These are phyloP conservation scores for Galago senegalensis DNA, from an alignment of 2,797 vertebrate genomes.

Conservation along the genomic window DNA sequence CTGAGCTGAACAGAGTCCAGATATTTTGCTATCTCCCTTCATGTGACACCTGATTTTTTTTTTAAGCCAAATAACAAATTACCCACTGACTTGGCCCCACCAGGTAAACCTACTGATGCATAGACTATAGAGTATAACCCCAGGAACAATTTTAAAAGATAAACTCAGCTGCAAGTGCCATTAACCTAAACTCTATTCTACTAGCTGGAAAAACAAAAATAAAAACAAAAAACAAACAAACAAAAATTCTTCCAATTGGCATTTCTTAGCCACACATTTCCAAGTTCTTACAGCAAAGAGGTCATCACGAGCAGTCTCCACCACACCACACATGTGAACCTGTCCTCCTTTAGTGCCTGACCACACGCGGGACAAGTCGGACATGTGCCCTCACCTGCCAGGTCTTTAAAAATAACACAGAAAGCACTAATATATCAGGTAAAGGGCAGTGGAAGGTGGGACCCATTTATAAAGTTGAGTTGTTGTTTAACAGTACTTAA, in stretches of 20 bases:
- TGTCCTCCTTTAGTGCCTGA: background rate
- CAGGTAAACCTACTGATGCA: background rate
- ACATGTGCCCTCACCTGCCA: background rate
- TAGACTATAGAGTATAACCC: background rate
- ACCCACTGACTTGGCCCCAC: background rate
- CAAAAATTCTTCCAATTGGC: background rate
- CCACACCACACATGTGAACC: background rate
- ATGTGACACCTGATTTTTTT: background rate
- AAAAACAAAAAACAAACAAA: background rate
- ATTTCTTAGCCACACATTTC: slow-evolving; percentile 34
- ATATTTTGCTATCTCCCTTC: background rate
- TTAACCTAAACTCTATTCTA: slow-evolving; percentile 22
- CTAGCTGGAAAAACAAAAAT: background rate
- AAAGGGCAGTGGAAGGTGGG: background rate
- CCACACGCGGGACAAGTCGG: background rate
- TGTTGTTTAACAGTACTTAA: background rate
- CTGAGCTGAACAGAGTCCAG: background rate
- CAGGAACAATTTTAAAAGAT: slow-evolving; percentile 19
- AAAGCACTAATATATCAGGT: background rate
- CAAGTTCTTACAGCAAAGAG: background rate
- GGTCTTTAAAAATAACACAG: background rate
- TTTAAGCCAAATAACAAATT: slow-evolving; percentile 37
- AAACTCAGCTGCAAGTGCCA: background rate
- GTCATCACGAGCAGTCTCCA: background rate
- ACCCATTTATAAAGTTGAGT: background rate